phyloP scores from a whole-genome alignment of 2,113 vertebrate genomes.

The Paramormyrops kingsleyae region DNA sequence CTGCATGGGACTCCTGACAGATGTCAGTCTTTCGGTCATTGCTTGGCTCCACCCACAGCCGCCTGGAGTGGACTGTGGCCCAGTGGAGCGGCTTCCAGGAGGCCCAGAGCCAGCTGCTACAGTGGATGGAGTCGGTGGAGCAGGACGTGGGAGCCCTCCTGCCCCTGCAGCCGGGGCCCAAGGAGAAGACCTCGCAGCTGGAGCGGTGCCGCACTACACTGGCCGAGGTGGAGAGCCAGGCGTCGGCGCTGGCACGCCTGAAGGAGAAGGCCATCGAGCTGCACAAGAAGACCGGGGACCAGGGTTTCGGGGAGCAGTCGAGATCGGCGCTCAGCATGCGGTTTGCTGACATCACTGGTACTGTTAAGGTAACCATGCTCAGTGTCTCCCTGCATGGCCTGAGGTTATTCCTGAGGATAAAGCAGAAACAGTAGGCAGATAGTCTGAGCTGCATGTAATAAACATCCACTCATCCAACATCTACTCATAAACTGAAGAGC shows the following conservation, averaged over 20 bases:
- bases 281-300: constrained; percentile 75
- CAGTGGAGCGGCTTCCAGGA: constrained; percentile 85
- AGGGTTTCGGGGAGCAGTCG: constrained; percentile 66
- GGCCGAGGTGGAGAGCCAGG: constrained; percentile 74
- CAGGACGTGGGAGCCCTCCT: constrained; percentile 70
- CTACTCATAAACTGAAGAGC: too few relatives aligned
- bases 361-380: constrained; percentile 75
- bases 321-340: constrained; percentile 75
- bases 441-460: not conserved
- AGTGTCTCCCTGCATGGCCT: not conserved
- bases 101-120: constrained; percentile 74
- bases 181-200: constrained; percentile 80
- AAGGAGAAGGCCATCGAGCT: constrained; percentile 71
- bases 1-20: not conserved
- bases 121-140: constrained; percentile 86
- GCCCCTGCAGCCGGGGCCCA: constrained; percentile 76
- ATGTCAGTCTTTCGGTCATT: not conserved
- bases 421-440: not conserved
- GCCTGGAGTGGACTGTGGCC: constrained; percentile 77
- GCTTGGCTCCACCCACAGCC: constrained; percentile 48
- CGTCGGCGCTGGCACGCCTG: constrained; percentile 59
- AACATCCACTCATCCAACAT: too few relatives aligned
- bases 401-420: not conserved
- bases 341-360: constrained; percentile 76
- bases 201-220: constrained; percentile 78